phyloP scores from a whole-genome alignment of 1,140 invertebrate species.

The Temnothorax curvispinosus region DNA sequence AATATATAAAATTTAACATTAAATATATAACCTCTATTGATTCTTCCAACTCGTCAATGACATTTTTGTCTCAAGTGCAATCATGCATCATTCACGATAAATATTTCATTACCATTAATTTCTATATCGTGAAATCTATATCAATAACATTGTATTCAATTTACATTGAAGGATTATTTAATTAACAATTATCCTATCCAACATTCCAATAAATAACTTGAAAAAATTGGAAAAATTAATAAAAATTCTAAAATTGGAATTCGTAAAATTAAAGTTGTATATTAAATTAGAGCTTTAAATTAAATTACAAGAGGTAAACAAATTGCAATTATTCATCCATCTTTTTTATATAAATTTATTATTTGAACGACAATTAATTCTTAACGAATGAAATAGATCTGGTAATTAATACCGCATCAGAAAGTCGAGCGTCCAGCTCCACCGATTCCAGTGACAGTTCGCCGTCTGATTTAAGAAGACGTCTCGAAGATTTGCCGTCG shows the following conservation, averaged over 20 bases:
- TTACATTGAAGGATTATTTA: neutral
- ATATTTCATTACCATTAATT: neutral
- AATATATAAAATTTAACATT: neutral
- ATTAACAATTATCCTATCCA: neutral
- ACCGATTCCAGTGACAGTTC: constrained; percentile 66
- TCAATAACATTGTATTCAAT: neutral
- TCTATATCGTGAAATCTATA: neutral
- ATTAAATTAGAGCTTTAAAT: neutral
- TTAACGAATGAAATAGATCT: constrained; percentile 40
- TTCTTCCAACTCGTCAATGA: neutral
- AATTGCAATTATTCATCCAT: neutral
- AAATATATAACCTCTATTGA: constrained; percentile 10
- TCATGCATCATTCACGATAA: neutral
- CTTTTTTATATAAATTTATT: neutral
- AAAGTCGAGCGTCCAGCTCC: neutral
- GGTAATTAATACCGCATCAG: constrained; percentile 27
- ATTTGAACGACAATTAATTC: constrained; percentile 33
- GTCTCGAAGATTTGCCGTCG: constrained; percentile 69
- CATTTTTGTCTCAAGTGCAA: constrained; percentile 7
- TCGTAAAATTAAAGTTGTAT: neutral
- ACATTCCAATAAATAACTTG: neutral
- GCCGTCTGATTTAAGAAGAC: constrained; percentile 67
- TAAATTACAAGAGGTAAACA: neutral
- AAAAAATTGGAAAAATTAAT: neutral
- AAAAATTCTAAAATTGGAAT: neutral